phyloP scores from a whole-genome alignment of 2,113 vertebrate genomes.

The Ptilorrhoa leucosticta region DNA sequence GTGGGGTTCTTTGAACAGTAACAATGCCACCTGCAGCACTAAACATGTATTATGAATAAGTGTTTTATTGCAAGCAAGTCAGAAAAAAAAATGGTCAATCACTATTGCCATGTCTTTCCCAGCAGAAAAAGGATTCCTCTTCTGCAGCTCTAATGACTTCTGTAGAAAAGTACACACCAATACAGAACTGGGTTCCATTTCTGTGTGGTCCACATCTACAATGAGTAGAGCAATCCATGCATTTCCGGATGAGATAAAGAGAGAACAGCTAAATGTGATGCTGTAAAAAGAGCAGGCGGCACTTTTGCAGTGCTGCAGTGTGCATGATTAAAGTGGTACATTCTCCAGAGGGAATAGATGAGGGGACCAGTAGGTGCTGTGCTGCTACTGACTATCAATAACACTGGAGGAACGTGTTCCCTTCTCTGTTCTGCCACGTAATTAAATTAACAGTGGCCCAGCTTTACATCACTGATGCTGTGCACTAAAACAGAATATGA shows the following conservation, averaged over 20 bases:
- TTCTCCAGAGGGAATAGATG: background rate
- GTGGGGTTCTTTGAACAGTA: slow-evolving; percentile 60
- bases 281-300: background rate
- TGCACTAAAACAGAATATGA: background rate
- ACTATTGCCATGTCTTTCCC: background rate
- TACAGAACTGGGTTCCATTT: background rate
- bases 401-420: background rate
- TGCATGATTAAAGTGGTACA: background rate
- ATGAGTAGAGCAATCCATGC: background rate
- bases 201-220: background rate
- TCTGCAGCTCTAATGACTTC: background rate
- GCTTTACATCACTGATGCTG: background rate
- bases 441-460: background rate
- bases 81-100: slow-evolving; percentile 9
- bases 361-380: background rate
- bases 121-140: slow-evolving; percentile 7
- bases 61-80: slow-evolving; percentile 30
- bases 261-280: background rate
- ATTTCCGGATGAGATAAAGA: background rate
- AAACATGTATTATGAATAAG: slow-evolving; percentile 54
- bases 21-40: slow-evolving; percentile 69
- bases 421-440: background rate
- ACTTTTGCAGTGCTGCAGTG: background rate
- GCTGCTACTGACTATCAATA: background rate
- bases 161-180: background rate